These are phyloP conservation scores for Centruroides vittatus DNA, from an alignment of 1,140 invertebrate species.

Conservation along the genomic window DNA sequence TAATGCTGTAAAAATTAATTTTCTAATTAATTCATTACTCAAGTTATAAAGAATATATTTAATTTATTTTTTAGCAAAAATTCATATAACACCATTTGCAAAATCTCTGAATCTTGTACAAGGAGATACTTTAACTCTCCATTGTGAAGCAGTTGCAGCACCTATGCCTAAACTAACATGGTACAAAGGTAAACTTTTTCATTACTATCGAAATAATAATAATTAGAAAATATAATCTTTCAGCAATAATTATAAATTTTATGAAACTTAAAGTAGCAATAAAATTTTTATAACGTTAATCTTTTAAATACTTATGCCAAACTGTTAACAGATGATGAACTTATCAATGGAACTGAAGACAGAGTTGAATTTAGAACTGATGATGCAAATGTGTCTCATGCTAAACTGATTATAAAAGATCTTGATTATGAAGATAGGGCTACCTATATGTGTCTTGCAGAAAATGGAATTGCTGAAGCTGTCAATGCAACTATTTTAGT, in stretches of 20 bases:
- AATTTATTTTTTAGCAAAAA: too few species aligned
- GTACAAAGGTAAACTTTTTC: not conserved
- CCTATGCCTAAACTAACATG: not conserved
- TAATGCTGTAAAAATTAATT: too few species aligned
- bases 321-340: too few species aligned
- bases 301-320: too few species aligned
- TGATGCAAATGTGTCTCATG: slow-evolving; percentile 45
- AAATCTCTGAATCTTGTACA: not conserved
- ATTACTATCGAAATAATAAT: too few species aligned
- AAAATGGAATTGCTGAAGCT: slow-evolving; percentile 28
- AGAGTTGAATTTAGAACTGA: slow-evolving; percentile 31
- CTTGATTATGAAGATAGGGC: slow-evolving; percentile 13
- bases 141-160: not conserved
- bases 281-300: too few species aligned
- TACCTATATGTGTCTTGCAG: slow-evolving; percentile 37
- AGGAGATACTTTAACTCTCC: not conserved
- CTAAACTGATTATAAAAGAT: slow-evolving; percentile 10
- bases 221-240: too few species aligned
- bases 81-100: not conserved
- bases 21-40: too few species aligned
- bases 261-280: too few species aligned
- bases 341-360: too few species aligned
- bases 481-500: slow-evolving; percentile 37
- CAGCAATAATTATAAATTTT: too few species aligned
- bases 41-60: too few species aligned